These are phyloP conservation scores for Hylomyscus alleni DNA, from an alignment of 2,797 vertebrate species.

Conservation along the genomic window DNA sequence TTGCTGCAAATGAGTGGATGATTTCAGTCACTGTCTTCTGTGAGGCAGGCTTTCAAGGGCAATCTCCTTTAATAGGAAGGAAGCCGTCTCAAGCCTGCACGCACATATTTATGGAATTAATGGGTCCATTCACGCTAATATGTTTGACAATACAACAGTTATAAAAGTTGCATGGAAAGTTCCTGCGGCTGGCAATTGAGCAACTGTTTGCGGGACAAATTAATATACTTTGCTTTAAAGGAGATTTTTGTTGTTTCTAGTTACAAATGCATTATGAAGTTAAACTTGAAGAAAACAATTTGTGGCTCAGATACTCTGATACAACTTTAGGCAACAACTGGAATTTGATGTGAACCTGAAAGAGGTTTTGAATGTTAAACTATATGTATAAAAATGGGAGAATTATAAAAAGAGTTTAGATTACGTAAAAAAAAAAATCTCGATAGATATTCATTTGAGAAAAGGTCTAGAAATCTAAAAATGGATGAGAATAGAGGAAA, in stretches of 20 bases:
- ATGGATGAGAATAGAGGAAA: not conserved
- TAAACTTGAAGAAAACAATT: conserved; percentile 15
- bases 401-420: not conserved
- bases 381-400: not conserved
- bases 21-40: conserved; percentile 73
- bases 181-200: not conserved
- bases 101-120: conserved; percentile 42
- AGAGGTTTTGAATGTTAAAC: conserved; percentile 38
- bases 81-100: not conserved
- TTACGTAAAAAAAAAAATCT: conserved; percentile 2
- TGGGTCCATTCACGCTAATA: not conserved
- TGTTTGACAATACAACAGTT: not conserved
- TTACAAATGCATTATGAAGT: not conserved
- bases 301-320: not conserved
- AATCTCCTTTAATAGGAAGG: conserved; percentile 54
- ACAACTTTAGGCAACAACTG: not conserved
- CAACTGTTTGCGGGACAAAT: not conserved
- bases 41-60: conserved; percentile 61
- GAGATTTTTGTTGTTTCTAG: not conserved
- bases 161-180: conserved; percentile 30
- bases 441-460: not conserved
- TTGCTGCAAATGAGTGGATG: conserved; percentile 68
- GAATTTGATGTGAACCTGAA: not conserved
- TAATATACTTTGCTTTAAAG: not conserved
- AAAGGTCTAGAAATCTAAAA: conserved; percentile 19